Evolutionary conservation across 2,888 invertebrate genomes (phyloP).

Genomic region (Callosobruchus maculatus): DNA sequence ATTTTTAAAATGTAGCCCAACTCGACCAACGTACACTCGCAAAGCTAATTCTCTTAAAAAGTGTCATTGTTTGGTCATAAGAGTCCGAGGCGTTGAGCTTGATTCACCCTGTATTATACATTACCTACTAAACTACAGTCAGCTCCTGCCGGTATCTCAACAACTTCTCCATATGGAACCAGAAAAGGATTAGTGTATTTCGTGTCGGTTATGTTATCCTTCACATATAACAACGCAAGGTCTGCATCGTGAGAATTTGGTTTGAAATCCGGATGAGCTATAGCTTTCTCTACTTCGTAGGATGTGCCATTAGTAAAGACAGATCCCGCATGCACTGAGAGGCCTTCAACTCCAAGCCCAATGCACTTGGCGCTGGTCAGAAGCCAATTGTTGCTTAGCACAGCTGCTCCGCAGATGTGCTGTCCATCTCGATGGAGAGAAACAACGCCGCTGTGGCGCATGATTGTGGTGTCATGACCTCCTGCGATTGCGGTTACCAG

Average conservation of each 20-base stretch:
- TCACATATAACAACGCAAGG: not conserved
- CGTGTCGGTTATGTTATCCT: not conserved
- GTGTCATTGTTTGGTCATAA: too few relatives aligned
- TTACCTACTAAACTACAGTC: not conserved
- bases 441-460: not conserved
- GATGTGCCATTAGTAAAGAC: not conserved
- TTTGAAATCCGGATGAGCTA: not conserved
- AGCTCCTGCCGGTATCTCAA: not conserved
- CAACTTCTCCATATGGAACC: not conserved
- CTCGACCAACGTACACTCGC: too few relatives aligned
- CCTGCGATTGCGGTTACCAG: conserved; percentile 3
- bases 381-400: conserved; percentile 5
- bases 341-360: not conserved
- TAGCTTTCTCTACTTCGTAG: not conserved
- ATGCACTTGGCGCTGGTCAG: conserved; percentile 4
- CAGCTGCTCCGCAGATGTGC: conserved; percentile 6
- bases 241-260: not conserved
- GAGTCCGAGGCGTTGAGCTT: too few relatives aligned
- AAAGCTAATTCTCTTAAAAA: too few relatives aligned
- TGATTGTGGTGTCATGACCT: conserved; percentile 4
- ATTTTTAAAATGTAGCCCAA: too few relatives aligned
- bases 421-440: conserved; percentile 2
- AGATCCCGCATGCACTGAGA: not conserved
- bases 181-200: not conserved
- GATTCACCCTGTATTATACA: too few relatives aligned